Evolutionary conservation across 2,113 vertebrate species (phyloP), one percentile per base, ranked within the genome.

Genomic region (Pholis gunnellus): DNA sequence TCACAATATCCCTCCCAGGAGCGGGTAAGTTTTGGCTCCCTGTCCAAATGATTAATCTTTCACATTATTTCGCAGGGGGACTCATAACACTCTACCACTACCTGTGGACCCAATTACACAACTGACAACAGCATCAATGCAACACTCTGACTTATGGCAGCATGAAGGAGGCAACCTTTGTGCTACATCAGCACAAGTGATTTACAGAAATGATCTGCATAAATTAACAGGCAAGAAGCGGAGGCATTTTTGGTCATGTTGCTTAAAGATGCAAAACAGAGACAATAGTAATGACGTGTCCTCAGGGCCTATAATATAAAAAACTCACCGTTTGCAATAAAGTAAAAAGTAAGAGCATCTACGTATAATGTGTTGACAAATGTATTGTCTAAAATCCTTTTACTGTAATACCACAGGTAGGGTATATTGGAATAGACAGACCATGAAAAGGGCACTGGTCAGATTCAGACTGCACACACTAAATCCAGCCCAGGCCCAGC

Each of bases 1-100:
- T 88, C 79, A 86, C 29, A 6, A 74, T 82, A 78, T 84, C 69
- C 79, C 88, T 89, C 75, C 70, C 72, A 81, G 87, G 81, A 88
- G 46, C 50, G 31, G 70, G 69, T 69, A 88, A 68, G 75, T 82
- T 88, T 90, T 88, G 75, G 79, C 87, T 84, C 91, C 72, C 88
- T 91, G 88, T 92, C 92, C 70, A 81, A 89, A 92, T 93, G 89
- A 94, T 93, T 93, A 85, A 94, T 93, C 83, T 87, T 86, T 88
- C 78, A 89, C 78, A 91, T 93, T 90, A 90, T 90, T 92, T 90
- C 42, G 20, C 40, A 84, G 78, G 81, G 70, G 70, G 88, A 86
- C 81, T 91, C 83, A 87, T 77, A 86, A 89, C 82, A 83, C 65
- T 71, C 54, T 68, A 87, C 87, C 87, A 87, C 76, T 86, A 91